These are phyloP conservation scores for Peucedramus taeniatus DNA, from an alignment of 2,113 vertebrate species.

Conservation along the genomic window DNA sequence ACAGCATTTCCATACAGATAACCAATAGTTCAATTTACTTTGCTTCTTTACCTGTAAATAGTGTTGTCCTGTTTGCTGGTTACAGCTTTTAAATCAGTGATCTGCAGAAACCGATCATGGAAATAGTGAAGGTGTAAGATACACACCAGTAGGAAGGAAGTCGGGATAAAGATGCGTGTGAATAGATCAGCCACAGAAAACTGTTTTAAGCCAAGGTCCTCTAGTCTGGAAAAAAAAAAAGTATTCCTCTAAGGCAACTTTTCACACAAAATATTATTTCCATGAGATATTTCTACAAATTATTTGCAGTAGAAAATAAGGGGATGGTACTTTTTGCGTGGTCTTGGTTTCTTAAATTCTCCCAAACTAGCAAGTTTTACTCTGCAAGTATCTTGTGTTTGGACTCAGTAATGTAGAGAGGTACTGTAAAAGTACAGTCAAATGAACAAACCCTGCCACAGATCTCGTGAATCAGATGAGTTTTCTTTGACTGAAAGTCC, in stretches of 20 bases:
- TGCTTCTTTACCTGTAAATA: conserved; percentile 88
- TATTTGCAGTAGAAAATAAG: not conserved
- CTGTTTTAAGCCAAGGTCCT: conserved; percentile 84
- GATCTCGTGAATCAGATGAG: not conserved
- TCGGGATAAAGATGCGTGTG: conserved; percentile 92
- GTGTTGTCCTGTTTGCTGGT: conserved; percentile 90
- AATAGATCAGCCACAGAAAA: conserved; percentile 82
- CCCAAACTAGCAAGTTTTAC: not conserved
- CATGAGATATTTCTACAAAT: not conserved
- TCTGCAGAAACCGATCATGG: conserved; percentile 90
- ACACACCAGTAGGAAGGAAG: conserved; percentile 92
- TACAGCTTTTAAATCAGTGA: conserved; percentile 94
- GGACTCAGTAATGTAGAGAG: not conserved
- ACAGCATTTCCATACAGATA: not conserved
- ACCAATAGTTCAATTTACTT: not conserved
- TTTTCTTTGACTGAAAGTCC: not conserved
- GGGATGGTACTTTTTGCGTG: not conserved
- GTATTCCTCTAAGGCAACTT: not conserved
- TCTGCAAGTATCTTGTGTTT: not conserved
- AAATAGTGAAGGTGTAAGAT: conserved; percentile 97
- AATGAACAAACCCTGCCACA: not conserved
- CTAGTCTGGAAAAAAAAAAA: conserved; percentile 71
- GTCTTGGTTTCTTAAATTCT: not conserved
- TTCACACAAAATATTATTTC: not conserved
- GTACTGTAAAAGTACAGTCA: not conserved